Base-by-base conservation (phyloP, 2,888 invertebrate species). In the Rhamnusium bicolor region DNA sequence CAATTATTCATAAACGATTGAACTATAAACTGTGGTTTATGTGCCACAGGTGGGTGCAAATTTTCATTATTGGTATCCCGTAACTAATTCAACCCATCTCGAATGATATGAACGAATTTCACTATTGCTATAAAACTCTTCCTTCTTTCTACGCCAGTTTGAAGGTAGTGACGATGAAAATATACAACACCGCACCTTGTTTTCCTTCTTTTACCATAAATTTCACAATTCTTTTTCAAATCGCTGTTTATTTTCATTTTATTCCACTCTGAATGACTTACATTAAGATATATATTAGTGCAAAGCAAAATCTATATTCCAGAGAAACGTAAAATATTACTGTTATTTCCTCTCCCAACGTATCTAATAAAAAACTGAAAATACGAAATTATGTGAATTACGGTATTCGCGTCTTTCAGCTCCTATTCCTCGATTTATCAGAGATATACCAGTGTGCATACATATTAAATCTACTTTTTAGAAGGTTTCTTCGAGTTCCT, bases 261-360 rank as follows among this genome's bases (percentile, higher is more conserved):
- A 40, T 40, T n/a, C 40, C 40, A 14, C n/a, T 1, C 40, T 0
- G 40, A 40, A 40, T 40, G 40, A 40, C 40, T 40, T 40, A 40
- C n/a, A 40, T 40, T 40, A 40, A 40, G 40, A 40, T 40, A 40
- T 40, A 40, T 40, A 40, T n/a, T 40, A 40, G 4, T n/a, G 40
- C 2, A 14, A 40, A 40, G n/a, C 40, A n/a, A 51, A 51, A 51
- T 51, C 51, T 19, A 51, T 51, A 51, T 51, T 40, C 40, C 51
- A 19, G 8, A 8, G 5, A 18, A 18, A 19, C 19, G 12, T 51
- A 51, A 51, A 51, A 51, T 51, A 51, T 51, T 51, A 51, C 51
- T 10, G 51, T 51, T 51, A 51, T 51, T 51, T 51, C 51, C 51
- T 51, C 12, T 51, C 51, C 19, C 40, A 40, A 40, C 40, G 12